These are phyloP conservation scores for Oscheius sp. DNA, from an alignment of 2,888 invertebrate species.

Conservation along the genomic window DNA sequence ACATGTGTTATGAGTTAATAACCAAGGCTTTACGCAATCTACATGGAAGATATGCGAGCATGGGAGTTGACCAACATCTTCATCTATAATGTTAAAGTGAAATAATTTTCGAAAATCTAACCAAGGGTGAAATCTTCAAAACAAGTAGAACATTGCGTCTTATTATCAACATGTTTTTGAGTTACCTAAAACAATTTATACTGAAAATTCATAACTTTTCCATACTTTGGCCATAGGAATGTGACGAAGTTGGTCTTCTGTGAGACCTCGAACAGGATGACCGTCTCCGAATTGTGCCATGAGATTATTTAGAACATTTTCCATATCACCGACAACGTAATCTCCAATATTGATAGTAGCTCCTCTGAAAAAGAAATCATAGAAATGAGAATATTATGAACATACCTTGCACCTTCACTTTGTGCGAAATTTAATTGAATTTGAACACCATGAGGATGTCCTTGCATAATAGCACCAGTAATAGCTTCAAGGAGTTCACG, in stretches of 20 bases:
- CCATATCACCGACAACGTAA: conserved; percentile 24
- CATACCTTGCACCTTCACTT: no score
- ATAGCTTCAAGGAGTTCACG: no score
- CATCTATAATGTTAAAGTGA: conserved; percentile 32
- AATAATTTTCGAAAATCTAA: neutral
- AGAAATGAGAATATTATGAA: no score
- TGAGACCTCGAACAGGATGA: neutral
- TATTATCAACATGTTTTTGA: conserved; percentile 50
- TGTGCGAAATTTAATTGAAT: no score
- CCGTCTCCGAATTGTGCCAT: conserved; percentile 18
- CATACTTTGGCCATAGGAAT: conserved; percentile 21
- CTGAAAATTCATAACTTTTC: neutral
- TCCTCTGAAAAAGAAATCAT: no score
- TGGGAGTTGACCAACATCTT: conserved; percentile 43
- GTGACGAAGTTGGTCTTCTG: conserved; percentile 6
- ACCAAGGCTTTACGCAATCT: conserved; percentile 55
- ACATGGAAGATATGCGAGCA: conserved; percentile 56
- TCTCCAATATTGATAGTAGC: conserved; percentile 5
- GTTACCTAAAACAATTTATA: conserved; percentile 26
- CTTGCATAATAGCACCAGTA: no score
- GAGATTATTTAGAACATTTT: conserved; percentile 9
- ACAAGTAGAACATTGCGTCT: conserved; percentile 56
- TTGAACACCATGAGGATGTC: no score
- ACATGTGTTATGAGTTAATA: conserved; percentile 44
- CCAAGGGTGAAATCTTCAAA: conserved; percentile 52